Base-by-base conservation (phyloP, 2,797 vertebrate genomes). In the Pseudomugil tenellus region DNA sequence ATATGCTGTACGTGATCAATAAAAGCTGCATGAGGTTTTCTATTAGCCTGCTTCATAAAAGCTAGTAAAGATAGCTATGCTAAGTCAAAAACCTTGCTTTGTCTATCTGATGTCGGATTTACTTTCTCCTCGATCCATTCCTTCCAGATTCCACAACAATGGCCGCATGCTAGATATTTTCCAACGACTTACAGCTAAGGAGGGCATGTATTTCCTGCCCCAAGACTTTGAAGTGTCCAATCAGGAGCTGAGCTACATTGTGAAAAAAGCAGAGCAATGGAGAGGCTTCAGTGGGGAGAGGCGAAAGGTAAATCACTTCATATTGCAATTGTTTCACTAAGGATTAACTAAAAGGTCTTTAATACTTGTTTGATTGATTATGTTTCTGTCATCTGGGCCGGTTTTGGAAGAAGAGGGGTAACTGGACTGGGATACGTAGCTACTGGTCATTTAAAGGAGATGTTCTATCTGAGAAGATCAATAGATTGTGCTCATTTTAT, bases 251-350 rank as follows among this genome's bases (percentile, higher is more conserved):
- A 97, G 93, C 89, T 96, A 94, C 76, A 93, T 97, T 31, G 90
- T 98, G 32, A 96, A 96, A 87, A 97, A 94, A 56, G 94, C 96
- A 9, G 93, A 96, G 84, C 96, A 97, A 72, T 98, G 97, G 97
- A 93, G 97, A 89, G 97, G 96, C 77, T 91, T 93, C 83, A 93
- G 77, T 1, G 96, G 96, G 37, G 96, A 98, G 85, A 95, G 96
- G 79, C 94, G 94, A 19, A 95, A 96, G 95, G 97, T 97, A 84
- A 93, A 94, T 32, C 32, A 32, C 32, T 32, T 32, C 19, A 26
- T 46, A 48, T 56, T 29, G 49, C 89, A 63, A 65, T 67, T 85
- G 72, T 81, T 86, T 84, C 79, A 21, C 58, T 70, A 73, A 65
- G 26, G 52, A 83, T 56, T 26, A 64, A 53, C 49, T 29, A 72